Base-by-base conservation (phyloP, 1,140 invertebrate genomes). In the Octopus sinensis region DNA sequence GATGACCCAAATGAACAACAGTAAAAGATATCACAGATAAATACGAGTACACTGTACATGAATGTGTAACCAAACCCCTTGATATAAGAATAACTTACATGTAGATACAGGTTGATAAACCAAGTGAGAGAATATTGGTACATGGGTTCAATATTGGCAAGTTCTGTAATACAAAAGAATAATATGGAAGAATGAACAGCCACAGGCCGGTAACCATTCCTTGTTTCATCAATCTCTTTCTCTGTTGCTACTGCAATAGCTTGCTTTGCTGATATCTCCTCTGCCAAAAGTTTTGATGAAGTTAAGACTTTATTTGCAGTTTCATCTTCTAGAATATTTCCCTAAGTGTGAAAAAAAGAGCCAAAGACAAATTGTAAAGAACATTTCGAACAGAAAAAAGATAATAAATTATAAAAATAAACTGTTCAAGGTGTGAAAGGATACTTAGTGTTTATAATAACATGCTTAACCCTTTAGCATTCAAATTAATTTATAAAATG, bases 51-150 rank as follows among this genome's bases (percentile, higher is more conserved):
- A 43, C 30, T 43, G 30, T 43, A 43, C 30, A 43, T 43, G 30
- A 43, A 43, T 43, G 30, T 43, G 56, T 62, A 62, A 62, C 17
- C 9, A 62, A 17, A 17, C 56, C 56, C 56, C 9, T 62, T 9
- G 56, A 17, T 9, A 62, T 62, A 62, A 17, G 56, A 62, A 17
- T 9, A 62, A 73, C 83, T 85, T 89, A 93, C 90, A 87, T 89
- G 88, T 53, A 91, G 83, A 82, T 91, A 91, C 1, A 91, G 84
- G 84, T 91, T 91, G 84, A 91, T 91, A 82, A 91, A 91, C 90
- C 90, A 91, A 9, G 86, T 90, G 5, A 91, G 88, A 4, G 90
- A 91, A 82, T 91, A 91, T 86, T 91, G 90, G 85, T 91, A 91
- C 90, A 91, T 91, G 78, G 90, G 90, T 81, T 91, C 90, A 75